Evolutionary conservation across 2,113 vertebrate species (phyloP).

Genomic region (Machaerirhynchus nigripectus): DNA sequence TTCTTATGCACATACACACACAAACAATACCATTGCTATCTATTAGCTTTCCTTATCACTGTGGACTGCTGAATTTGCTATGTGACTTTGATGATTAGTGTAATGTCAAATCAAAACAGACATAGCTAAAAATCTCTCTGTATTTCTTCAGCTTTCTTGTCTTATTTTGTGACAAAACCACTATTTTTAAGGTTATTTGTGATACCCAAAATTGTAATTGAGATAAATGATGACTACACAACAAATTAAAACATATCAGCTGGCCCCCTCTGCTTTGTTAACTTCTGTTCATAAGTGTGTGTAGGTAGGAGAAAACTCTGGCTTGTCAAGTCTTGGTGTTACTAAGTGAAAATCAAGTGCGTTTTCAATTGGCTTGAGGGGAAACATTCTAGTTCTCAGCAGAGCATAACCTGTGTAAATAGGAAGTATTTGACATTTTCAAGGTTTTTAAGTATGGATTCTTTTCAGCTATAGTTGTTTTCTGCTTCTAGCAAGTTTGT

Average conservation of each 20-base stretch:
- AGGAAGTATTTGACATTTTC: neutral
- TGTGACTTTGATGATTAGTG: neutral
- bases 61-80: neutral
- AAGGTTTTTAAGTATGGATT: neutral
- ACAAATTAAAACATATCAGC: neutral
- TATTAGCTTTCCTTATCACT: neutral
- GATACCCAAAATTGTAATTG: neutral
- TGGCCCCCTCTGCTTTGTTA: neutral
- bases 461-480: neutral
- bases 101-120: neutral
- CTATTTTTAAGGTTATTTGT: neutral
- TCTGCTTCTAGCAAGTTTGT: neutral
- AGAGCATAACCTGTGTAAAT: neutral
- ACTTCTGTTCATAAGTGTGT: neutral
- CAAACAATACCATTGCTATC: neutral
- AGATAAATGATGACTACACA: neutral
- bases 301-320: neutral
- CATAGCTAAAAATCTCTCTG: neutral
- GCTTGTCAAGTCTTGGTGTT: neutral
- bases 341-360: neutral
- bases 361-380: neutral
- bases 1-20: neutral
- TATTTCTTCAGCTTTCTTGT: neutral
- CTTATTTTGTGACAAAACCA: neutral
- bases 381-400: neutral